These are phyloP conservation scores for Bufotes viridis DNA, from an alignment of 2,797 vertebrate genomes.

Conservation along the genomic window DNA sequence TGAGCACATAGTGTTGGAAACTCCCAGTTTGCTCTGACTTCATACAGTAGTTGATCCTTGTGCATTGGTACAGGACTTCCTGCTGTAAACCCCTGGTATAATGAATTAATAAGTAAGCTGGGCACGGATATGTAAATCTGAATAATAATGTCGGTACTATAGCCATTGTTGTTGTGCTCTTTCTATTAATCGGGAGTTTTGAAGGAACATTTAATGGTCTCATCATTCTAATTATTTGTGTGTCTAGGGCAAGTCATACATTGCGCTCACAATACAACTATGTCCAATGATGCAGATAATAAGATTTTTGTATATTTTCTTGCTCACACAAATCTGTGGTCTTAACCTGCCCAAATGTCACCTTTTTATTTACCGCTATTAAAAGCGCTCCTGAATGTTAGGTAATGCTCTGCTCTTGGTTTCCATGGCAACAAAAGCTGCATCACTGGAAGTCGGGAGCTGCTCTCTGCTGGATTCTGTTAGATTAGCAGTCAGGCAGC, in stretches of 20 bases:
- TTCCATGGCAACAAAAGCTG: conserved; percentile 56
- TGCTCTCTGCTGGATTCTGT: conserved; percentile 49
- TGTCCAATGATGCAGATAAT: neutral
- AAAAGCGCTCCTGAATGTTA: conserved; percentile 45
- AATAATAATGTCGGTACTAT: neutral
- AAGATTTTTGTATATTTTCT: neutral
- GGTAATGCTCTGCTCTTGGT: conserved; percentile 57
- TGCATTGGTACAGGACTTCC: too few relatives aligned
- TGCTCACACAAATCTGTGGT: conserved; percentile 19
- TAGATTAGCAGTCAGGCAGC: conserved; percentile 57
- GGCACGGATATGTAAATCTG: too few relatives aligned
- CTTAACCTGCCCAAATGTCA: conserved; percentile 29
- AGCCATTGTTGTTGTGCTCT: neutral
- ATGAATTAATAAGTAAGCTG: too few relatives aligned
- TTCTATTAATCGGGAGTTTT: neutral
- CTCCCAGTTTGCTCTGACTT: too few relatives aligned
- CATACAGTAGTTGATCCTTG: too few relatives aligned
- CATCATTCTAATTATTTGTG: neutral
- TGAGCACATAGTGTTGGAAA: too few relatives aligned
- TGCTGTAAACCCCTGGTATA: too few relatives aligned
- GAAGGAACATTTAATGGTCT: neutral
- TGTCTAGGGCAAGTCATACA: neutral
- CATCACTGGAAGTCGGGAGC: conserved; percentile 54
- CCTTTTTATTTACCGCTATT: conserved; percentile 37
- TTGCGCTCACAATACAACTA: neutral